These are phyloP conservation scores for Miltochrista miniata DNA, from an alignment of 2,888 invertebrate species.

Conservation along the genomic window DNA sequence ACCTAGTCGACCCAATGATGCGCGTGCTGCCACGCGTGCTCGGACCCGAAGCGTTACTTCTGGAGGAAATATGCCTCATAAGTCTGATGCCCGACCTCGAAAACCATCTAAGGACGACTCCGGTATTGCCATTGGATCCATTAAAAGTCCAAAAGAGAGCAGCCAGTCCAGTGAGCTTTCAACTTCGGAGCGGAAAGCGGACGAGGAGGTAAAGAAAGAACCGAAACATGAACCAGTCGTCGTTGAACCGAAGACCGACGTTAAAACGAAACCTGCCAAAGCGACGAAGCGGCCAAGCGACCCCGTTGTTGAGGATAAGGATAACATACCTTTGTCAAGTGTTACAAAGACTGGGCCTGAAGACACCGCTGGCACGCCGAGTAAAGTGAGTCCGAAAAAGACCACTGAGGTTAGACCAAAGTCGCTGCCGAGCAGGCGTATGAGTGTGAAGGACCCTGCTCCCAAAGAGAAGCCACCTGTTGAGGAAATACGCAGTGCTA, in stretches of 20 bases:
- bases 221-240: conserved; percentile 51
- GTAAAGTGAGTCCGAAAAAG: conserved; percentile 58
- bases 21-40: conserved; percentile 84
- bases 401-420: conserved; percentile 55
- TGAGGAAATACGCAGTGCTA: conserved; percentile 42
- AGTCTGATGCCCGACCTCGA: conserved; percentile 81
- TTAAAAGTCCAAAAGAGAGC: conserved; percentile 83
- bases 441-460: conserved; percentile 48
- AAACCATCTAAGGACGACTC: conserved; percentile 74
- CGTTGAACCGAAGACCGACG: conserved; percentile 50
- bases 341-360: background rate
- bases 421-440: conserved; percentile 36
- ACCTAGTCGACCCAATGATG: conserved; percentile 78
- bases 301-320: conserved; percentile 65
- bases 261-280: conserved; percentile 47
- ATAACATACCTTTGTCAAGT: conserved; percentile 10
- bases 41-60: conserved; percentile 87
- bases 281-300: conserved; percentile 46
- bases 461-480: conserved; percentile 36
- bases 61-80: conserved; percentile 86
- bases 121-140: conserved; percentile 59
- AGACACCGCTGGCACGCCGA: conserved; percentile 31
- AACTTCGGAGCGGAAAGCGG: conserved; percentile 85
- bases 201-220: conserved; percentile 82
- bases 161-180: conserved; percentile 84